phyloP scores from a whole-genome alignment of 2,888 invertebrate genomes.

The Erebia palarica region DNA sequence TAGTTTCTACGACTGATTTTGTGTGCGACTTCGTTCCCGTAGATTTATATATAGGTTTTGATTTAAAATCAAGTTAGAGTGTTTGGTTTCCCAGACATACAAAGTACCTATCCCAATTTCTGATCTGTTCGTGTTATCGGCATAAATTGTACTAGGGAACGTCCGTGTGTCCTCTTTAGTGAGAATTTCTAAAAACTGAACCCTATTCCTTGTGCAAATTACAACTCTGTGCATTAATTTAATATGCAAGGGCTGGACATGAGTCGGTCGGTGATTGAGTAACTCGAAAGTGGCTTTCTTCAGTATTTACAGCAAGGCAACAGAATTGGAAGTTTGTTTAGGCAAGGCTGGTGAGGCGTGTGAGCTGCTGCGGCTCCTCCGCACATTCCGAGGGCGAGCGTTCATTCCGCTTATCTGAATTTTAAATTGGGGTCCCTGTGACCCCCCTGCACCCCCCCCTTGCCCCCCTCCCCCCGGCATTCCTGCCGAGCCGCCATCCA shows the following conservation, averaged over 20 bases:
- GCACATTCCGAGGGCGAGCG: constrained; percentile 47
- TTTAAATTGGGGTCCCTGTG: constrained; percentile 62
- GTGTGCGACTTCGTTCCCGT: background rate
- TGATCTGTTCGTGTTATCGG: too few relatives aligned
- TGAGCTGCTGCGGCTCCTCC: constrained; percentile 12
- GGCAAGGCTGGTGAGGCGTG: background rate
- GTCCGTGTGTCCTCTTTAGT: too few relatives aligned
- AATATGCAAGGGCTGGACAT: too few relatives aligned
- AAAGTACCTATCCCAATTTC: too few relatives aligned
- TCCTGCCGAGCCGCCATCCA: constrained; percentile 69
- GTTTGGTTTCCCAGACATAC: too few relatives aligned
- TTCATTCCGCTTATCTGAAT: constrained; percentile 79
- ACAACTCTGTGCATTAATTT: too few relatives aligned
- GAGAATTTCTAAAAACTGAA: too few relatives aligned
- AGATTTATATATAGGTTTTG: too few relatives aligned
- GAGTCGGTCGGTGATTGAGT: too few relatives aligned
- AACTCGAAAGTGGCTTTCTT: background rate
- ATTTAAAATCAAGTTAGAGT: too few relatives aligned
- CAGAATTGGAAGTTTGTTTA: background rate
- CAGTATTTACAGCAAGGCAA: background rate
- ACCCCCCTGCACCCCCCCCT: constrained; percentile 30
- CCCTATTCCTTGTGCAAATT: too few relatives aligned
- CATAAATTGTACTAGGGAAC: too few relatives aligned
- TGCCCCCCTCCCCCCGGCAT: constrained; percentile 46
- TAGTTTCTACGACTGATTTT: background rate